Conservation (phyloP, 92 coral and sea anemone species). For the Zoanthus gigantus region DNA sequence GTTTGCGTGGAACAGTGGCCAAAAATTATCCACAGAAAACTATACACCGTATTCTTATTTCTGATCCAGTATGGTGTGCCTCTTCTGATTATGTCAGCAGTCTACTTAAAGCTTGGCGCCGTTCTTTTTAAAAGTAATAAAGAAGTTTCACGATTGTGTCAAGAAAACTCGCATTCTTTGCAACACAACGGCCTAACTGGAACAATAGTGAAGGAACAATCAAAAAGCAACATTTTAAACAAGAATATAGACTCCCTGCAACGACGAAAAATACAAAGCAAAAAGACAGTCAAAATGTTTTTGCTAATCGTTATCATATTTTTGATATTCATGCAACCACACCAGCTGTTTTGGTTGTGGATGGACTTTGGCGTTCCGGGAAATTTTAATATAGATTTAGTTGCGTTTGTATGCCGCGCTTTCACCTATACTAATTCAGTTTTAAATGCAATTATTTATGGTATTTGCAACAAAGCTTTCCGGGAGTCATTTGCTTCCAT, state of each 20-base stretch:
- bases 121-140: slow-evolving; percentile 70
- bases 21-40: slow-evolving; percentile 52
- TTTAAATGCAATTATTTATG: slow-evolving; percentile 81
- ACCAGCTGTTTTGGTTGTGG: slow-evolving; percentile 87
- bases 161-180: not conserved
- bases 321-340: slow-evolving; percentile 90
- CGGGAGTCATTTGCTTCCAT: slow-evolving; percentile 73
- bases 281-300: slow-evolving; percentile 88
- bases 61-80: slow-evolving; percentile 88
- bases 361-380: slow-evolving; percentile 69
- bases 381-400: slow-evolving; percentile 58
- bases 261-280: slow-evolving; percentile 71
- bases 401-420: slow-evolving; percentile 79
- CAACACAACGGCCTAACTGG: not conserved
- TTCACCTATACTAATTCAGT: slow-evolving; percentile 93
- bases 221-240: slow-evolving; percentile 21
- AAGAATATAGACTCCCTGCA: slow-evolving; percentile 45
- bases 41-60: slow-evolving; percentile 84
- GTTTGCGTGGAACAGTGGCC: slow-evolving; percentile 87
- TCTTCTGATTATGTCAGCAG: slow-evolving; percentile 70
- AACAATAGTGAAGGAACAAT: not conserved
- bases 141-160: slow-evolving; percentile 51
- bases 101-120: slow-evolving; percentile 73
- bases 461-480: slow-evolving; percentile 81
- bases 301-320: slow-evolving; percentile 83